Percentiles rank a stretch among this genome's conserved stretches.
Evolutionary conservation across 2,797 vertebrate genomes (phyloP).

Genomic region (Gila robusta): DNA sequence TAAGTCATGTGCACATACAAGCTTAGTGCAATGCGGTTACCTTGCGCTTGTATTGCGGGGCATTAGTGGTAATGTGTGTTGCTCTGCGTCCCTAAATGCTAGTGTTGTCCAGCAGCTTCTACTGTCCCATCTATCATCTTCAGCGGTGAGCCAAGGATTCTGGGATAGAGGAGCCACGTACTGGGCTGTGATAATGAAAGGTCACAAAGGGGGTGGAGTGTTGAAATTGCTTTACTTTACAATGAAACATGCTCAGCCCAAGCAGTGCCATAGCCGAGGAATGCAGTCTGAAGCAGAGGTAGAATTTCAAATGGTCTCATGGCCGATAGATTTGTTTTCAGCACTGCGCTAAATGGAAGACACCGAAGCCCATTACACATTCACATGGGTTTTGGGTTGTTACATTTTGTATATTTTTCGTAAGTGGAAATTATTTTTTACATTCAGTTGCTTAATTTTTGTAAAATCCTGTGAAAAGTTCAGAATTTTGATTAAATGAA

Average conservation of each 20-base stretch:
- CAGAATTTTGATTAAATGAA: conserved; percentile 35
- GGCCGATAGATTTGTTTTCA: conserved; percentile 50
- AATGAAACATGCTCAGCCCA: conserved; percentile 64
- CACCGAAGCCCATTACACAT: conserved; percentile 37
- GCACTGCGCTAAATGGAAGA: conserved; percentile 49
- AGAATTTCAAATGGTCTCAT: conserved; percentile 53
- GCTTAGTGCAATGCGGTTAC: conserved; percentile 63
- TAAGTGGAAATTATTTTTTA: conserved; percentile 34
- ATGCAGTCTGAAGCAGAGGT: conserved; percentile 37
- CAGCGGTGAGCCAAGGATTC: conserved; percentile 70
- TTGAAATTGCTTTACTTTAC: conserved; percentile 81
- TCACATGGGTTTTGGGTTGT: conserved; percentile 29
- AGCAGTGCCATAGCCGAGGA: conserved; percentile 60
- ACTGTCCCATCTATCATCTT: conserved; percentile 80
- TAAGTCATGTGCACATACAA: conserved; percentile 66
- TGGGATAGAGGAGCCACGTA: conserved; percentile 72
- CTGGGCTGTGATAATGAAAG: conserved; percentile 79
- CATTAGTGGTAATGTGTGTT: conserved; percentile 63
- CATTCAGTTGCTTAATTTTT: conserved; percentile 14
- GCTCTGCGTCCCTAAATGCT: conserved; percentile 72
- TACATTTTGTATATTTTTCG: conserved; percentile 38
- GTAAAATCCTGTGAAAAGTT: conserved; percentile 26
- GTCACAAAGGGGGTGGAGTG: conserved; percentile 73
- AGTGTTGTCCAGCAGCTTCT: conserved; percentile 74
- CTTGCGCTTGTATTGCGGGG: conserved; percentile 63